Evolutionary conservation across 2,797 vertebrate species (phyloP), one percentile per base, ranked within the genome.

Genomic region (Fundulus diaphanus): DNA sequence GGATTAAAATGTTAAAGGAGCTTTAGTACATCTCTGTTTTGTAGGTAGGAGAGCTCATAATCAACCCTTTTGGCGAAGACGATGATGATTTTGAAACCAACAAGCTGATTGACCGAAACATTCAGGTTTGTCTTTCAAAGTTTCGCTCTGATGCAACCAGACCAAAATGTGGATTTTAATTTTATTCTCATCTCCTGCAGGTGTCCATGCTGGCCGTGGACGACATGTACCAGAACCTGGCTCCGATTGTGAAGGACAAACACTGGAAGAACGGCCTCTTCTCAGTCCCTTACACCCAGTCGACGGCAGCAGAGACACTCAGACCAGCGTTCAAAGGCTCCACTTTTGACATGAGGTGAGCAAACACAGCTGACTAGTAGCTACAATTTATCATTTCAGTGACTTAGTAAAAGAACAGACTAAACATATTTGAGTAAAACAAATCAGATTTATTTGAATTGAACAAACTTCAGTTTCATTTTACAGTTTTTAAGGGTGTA

Each of bases 81-180:
- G 96, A 98, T 0, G 96, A 98, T 0, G 97, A 98, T 84, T 98
- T 98, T 95, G 97, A 99, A 91, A 99, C 96, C 24, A 98, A 98
- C 89, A 93, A 97, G 88, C 90, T 99, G 75, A 98, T 97, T 63
- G 97, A 98, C 81, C 77, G 97, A 73, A 98, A 98, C 88, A 92
- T 98, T 87, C 95, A 98, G 96, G 97, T 97, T 63, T 70, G 70
- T 15, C 1, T 18, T 24, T 63, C 7, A 2, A 56, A n/a, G 31
- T 2, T 49, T 73, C 5, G n/a, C 40, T 27, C 13, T 16, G n/a
- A 5, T 44, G 13, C 12, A 37, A 9, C 1, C 3, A 22, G 13
- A 24, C 8, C 5, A 76, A 27, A 9, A 67, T 67, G 40, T 16
- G 71, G 5, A 49, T 51, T 15, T 59, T 12, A 68, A 77, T 3